phyloP scores from a whole-genome alignment of 2,888 invertebrate species.

The Ferdinandea cuprea region DNA sequence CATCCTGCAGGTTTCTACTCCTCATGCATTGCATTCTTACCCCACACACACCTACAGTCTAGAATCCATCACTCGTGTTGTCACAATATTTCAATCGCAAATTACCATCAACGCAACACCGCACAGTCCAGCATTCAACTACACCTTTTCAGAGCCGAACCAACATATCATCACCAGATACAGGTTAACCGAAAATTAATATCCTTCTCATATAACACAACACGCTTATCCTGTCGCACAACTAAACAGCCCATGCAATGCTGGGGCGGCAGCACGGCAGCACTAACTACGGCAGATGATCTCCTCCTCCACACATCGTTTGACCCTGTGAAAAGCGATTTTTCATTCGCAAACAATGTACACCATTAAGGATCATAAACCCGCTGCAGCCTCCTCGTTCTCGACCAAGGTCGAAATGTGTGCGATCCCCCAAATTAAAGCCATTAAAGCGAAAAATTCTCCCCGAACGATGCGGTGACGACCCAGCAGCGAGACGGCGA shows the following conservation, averaged over 20 bases:
- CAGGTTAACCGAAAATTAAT: slow-evolving; percentile 69
- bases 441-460: slow-evolving; percentile 64
- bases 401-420: slow-evolving; percentile 63
- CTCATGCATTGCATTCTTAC: not conserved
- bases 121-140: slow-evolving; percentile 28
- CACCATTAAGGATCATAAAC: slow-evolving; percentile 72
- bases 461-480: not conserved
- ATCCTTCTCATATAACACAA: slow-evolving; percentile 67
- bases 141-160: slow-evolving; percentile 51
- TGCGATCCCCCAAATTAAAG: slow-evolving; percentile 67
- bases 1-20: no score
- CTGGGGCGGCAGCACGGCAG: slow-evolving; percentile 40
- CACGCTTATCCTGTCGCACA: slow-evolving; percentile 71
- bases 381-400: slow-evolving; percentile 43
- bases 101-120: slow-evolving; percentile 4
- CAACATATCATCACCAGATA: slow-evolving; percentile 64
- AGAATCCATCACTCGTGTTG: slow-evolving; percentile 21
- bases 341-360: slow-evolving; percentile 71
- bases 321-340: slow-evolving; percentile 65
- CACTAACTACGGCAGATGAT: slow-evolving; percentile 50
- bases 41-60: not conserved
- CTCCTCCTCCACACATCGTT: slow-evolving; percentile 72
- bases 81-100: slow-evolving; percentile 49
- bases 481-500: no score
- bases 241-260: slow-evolving; percentile 22